Evolutionary conservation across 2,113 vertebrate species (phyloP).

Genomic region (Ranitomeya variabilis): DNA sequence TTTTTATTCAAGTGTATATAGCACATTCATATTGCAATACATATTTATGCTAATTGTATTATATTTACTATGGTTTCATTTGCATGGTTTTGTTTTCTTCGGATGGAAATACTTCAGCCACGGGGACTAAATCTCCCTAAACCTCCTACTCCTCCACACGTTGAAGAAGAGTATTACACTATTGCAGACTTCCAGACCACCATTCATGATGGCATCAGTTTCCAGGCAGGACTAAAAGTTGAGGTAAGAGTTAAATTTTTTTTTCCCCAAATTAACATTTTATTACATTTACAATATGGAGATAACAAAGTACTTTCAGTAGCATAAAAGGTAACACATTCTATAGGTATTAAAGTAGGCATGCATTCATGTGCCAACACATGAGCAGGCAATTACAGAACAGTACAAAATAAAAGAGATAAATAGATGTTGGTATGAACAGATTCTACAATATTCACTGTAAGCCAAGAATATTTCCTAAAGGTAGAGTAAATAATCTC

Average conservation of each 20-base stretch:
- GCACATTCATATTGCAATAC: neutral
- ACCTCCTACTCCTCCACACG: slow-evolving; percentile 90
- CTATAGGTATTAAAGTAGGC: no score
- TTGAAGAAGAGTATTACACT: slow-evolving; percentile 97
- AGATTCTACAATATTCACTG: no score
- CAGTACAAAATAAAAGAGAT: no score
- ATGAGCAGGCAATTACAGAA: no score
- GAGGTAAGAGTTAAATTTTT: slow-evolving; percentile 77
- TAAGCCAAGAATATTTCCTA: no score
- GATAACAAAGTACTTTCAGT: no score
- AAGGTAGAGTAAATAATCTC: no score
- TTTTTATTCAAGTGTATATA: neutral
- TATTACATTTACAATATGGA: no score
- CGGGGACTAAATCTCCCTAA: slow-evolving; percentile 91
- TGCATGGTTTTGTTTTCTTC: neutral
- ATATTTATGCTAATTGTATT: neutral
- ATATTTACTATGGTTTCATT: neutral
- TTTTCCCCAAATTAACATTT: no score
- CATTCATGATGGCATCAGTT: slow-evolving; percentile 97
- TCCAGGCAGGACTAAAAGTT: slow-evolving; percentile 94
- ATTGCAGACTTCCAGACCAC: slow-evolving; percentile 98
- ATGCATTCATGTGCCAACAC: no score
- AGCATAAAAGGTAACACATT: neutral
- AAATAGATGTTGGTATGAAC: no score
- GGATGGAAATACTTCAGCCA: slow-evolving; percentile 74